Evolutionary conservation across 2,113 vertebrate genomes (phyloP).

Genomic region (Rhabdornis inornatus): DNA sequence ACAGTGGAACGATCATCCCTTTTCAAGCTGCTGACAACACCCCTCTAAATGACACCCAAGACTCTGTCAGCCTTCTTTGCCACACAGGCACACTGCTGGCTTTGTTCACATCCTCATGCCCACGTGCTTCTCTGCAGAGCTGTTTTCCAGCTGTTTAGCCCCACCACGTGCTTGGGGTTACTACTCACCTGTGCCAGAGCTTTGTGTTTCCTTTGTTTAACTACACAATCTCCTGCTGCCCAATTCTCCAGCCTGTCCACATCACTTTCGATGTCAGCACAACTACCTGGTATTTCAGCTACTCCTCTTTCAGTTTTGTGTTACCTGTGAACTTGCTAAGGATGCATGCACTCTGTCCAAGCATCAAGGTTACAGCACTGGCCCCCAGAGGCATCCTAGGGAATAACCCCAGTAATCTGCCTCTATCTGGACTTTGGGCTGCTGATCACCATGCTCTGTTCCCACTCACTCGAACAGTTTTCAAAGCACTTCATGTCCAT

Average conservation of each 20-base stretch:
- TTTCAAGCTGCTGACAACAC: not conserved
- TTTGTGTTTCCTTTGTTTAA: not conserved
- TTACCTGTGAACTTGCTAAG: not conserved
- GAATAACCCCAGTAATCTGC: not conserved
- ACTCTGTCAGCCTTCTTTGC: fast-evolving
- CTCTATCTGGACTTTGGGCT: not conserved
- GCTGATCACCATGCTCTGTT: not conserved
- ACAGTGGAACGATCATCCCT: fast-evolving
- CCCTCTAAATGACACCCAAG: not conserved
- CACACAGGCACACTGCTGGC: not conserved
- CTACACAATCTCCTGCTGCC: fast-evolving
- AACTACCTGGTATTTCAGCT: not conserved
- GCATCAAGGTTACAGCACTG: fast-evolving
- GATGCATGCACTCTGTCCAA: not conserved
- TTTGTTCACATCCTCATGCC: fast-evolving
- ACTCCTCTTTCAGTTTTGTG: not conserved
- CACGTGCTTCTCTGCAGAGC: not conserved
- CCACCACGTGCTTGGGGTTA: not conserved
- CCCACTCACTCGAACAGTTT: fast-evolving
- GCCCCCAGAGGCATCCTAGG: not conserved
- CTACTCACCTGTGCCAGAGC: not conserved
- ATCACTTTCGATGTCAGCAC: not conserved
- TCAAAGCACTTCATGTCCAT: not conserved
- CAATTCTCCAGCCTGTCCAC: not conserved
- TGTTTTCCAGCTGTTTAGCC: not conserved